Evolutionary conservation across 2,888 invertebrate genomes (phyloP), one percentile per base, ranked within the genome.

Genomic region (Chaetogeoica ovagalla): DNA sequence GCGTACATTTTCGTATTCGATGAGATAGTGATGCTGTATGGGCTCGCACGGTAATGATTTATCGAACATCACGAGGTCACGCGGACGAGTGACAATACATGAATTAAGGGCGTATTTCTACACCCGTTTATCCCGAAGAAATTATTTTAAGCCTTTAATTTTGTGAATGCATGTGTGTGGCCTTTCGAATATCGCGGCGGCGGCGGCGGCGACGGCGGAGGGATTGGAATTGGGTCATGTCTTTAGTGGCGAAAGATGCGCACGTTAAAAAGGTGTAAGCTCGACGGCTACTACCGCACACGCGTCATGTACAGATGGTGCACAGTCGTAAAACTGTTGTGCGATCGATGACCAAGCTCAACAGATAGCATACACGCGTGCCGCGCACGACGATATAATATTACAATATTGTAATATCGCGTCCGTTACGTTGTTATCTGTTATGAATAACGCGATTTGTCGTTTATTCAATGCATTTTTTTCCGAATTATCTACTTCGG

Each of bases 261-360:
- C 62, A 52, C 69, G 60, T 77, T 77, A 69, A 77, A 74, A 70
- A 62, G 77, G 60, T 70, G 70, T 70, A 70, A 70, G 69, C 39
- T 71, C 43, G 55, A n/a, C 43, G 37, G 62, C 30, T 30, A 30
- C 37, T 63, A 74, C 65, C 69, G 70, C 77, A 71, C 55, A 70
- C 70, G 23, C 60, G 48, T 70, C 21, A 6, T 43, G 9, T 43
- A 43, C 43, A 43, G 43, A 43, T 7, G 9, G 30, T 30, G 4
- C 30, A 30, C 30, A 43, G 70, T 63, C 39, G 79, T 79, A 63
- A 63, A 63, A 79, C 48, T n/a, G 55, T 71, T n/a, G 55, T 71
- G 79, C 79, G 79, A 79, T 79, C 79, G 79, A 79, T 79, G 79
- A 57, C 48, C 39, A 39, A 55, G 79, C 57, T 70, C 79, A 79